These are phyloP conservation scores for Esox niger DNA, from an alignment of 2,113 vertebrate species.

Conservation along the genomic window DNA sequence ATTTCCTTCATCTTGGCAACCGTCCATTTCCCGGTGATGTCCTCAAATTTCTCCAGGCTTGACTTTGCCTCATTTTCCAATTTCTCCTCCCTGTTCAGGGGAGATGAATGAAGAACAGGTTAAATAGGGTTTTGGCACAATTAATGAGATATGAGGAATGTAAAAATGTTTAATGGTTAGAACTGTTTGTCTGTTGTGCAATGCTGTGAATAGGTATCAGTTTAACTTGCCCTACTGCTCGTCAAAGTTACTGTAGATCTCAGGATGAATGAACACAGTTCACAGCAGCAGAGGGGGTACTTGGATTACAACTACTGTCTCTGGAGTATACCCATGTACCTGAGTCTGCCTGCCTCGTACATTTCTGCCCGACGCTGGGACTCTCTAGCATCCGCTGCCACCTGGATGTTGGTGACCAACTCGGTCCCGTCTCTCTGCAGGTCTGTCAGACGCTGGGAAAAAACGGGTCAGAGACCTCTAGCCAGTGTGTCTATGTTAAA, in stretches of 20 bases:
- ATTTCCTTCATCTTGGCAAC: slow-evolving; percentile 53
- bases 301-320: not conserved
- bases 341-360: slow-evolving; percentile 66
- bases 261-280: not conserved
- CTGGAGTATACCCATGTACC: slow-evolving; percentile 56
- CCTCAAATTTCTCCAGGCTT: slow-evolving; percentile 74
- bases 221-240: not conserved
- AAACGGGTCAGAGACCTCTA: not conserved
- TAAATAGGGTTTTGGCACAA: not conserved
- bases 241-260: not conserved
- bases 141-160: not conserved
- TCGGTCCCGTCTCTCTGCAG: slow-evolving; percentile 71
- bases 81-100: slow-evolving; percentile 55
- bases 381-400: slow-evolving; percentile 75
- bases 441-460: slow-evolving; percentile 67
- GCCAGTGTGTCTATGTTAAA: not conserved
- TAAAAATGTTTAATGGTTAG: not conserved
- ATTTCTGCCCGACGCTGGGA: slow-evolving; percentile 63
- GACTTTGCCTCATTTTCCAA: slow-evolving; percentile 57
- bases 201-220: not conserved
- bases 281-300: not conserved
- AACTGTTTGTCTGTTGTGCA: not conserved
- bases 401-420: slow-evolving; percentile 78
- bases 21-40: slow-evolving; percentile 74
- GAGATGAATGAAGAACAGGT: not conserved